Conservation (phyloP, 2,113 vertebrate genomes). For the Pollimyrus isidori region DNA sequence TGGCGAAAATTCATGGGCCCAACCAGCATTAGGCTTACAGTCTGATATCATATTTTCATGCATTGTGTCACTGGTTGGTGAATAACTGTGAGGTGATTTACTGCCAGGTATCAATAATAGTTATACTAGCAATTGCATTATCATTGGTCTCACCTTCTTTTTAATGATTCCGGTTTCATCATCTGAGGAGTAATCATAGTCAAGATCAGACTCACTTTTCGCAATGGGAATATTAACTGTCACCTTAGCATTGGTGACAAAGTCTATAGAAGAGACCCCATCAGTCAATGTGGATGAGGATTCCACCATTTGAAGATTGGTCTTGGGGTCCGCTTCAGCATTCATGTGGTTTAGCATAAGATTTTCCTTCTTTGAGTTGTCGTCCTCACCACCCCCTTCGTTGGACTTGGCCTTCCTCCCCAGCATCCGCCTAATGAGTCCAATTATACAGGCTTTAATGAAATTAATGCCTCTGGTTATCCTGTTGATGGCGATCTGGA, state of each 20-base stretch:
- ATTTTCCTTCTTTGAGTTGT: conserved; percentile 52
- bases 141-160: conserved; percentile 34
- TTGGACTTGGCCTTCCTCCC: conserved; percentile 31
- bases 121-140: not conserved
- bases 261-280: conserved; percentile 58
- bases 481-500: conserved; percentile 81
- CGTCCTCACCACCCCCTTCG: conserved; percentile 38
- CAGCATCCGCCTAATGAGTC: conserved; percentile 41
- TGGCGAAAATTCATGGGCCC: not conserved
- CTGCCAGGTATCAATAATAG: not conserved
- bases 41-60: not conserved
- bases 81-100: not conserved
- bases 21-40: not conserved
- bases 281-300: conserved; percentile 40
- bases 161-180: conserved; percentile 48
- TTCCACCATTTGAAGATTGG: conserved; percentile 21
- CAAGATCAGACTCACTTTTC: conserved; percentile 75
- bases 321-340: conserved; percentile 44
- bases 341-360: conserved; percentile 61
- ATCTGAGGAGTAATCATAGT: conserved; percentile 66
- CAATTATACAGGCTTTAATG: conserved; percentile 50
- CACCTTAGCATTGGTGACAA: conserved; percentile 65
- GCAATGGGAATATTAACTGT: conserved; percentile 80
- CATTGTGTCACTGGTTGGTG: not conserved
- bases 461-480: conserved; percentile 68